Evolutionary conservation across 2,888 invertebrate species (phyloP).

Genomic region (Villa cingulata): DNA sequence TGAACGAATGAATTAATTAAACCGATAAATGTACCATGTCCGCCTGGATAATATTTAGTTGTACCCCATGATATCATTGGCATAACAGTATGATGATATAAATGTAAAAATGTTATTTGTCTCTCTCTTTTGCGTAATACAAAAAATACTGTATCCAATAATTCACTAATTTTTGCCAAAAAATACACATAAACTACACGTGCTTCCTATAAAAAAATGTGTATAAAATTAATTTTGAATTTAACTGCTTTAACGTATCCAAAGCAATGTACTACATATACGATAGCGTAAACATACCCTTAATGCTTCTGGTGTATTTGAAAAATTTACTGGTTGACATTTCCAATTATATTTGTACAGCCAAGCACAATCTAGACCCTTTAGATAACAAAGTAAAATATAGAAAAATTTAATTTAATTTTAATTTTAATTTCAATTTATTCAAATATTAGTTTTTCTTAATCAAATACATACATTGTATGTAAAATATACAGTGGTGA

Average conservation of each 20-base stretch:
- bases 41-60: slow-evolving; percentile 74
- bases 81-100: slow-evolving; percentile 89
- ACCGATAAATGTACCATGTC: slow-evolving; percentile 76
- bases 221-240: not conserved
- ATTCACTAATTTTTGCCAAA: slow-evolving; percentile 77
- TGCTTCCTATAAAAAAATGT: slow-evolving; percentile 43
- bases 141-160: slow-evolving; percentile 66
- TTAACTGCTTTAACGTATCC: not conserved
- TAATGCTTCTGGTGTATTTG: slow-evolving; percentile 57
- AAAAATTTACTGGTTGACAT: slow-evolving; percentile 84
- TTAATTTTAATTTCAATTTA: too few relatives aligned
- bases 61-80: slow-evolving; percentile 88
- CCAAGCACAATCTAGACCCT: slow-evolving; percentile 68
- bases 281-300: slow-evolving; percentile 45
- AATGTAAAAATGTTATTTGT: slow-evolving; percentile 71
- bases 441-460: not conserved
- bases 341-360: slow-evolving; percentile 70
- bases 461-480: not conserved
- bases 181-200: slow-evolving; percentile 74
- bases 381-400: slow-evolving; percentile 22
- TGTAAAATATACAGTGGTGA: too few relatives aligned
- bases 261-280: not conserved
- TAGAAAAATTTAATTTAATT: too few relatives aligned
- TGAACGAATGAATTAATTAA: slow-evolving; percentile 88
- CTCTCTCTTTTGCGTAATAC: slow-evolving; percentile 68